phyloP scores from a whole-genome alignment of 2,113 vertebrate species.

The Sapayoa aenigma region DNA sequence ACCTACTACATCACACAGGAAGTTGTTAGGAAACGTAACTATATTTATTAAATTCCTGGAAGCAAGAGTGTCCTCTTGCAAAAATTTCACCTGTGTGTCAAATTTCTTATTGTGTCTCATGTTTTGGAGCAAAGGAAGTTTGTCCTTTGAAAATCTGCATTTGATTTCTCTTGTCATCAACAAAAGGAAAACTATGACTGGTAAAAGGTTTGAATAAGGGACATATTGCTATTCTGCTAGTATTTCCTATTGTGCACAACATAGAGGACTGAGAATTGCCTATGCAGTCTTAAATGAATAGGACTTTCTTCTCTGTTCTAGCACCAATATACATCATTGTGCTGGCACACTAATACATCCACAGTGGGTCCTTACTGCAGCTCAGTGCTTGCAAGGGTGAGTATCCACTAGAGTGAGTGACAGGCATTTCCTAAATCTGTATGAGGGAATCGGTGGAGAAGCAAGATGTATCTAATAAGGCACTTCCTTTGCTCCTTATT shows the following conservation, averaged over 20 bases:
- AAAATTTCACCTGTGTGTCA: neutral
- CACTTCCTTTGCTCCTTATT: neutral
- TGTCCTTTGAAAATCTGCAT: neutral
- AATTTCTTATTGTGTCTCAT: neutral
- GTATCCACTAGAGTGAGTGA: neutral
- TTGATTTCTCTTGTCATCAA: neutral
- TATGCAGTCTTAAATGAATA: neutral
- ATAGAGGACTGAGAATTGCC: neutral
- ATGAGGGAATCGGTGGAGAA: neutral
- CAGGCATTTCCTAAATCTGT: neutral
- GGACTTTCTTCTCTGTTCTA: conserved; percentile 21
- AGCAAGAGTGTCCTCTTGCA: neutral
- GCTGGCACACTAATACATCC: conserved; percentile 85
- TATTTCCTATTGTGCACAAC: neutral
- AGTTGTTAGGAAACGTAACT: neutral
- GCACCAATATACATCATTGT: conserved; percentile 79
- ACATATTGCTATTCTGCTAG: neutral
- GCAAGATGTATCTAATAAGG: neutral
- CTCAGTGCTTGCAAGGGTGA: conserved; percentile 86
- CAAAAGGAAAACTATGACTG: neutral
- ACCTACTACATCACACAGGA: neutral
- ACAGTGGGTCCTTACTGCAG: conserved; percentile 90
- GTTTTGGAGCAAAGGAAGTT: neutral
- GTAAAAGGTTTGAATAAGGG: neutral
- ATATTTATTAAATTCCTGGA: neutral